phyloP scores from a whole-genome alignment of 2,113 vertebrate species.

The Zosterops pallidus region DNA sequence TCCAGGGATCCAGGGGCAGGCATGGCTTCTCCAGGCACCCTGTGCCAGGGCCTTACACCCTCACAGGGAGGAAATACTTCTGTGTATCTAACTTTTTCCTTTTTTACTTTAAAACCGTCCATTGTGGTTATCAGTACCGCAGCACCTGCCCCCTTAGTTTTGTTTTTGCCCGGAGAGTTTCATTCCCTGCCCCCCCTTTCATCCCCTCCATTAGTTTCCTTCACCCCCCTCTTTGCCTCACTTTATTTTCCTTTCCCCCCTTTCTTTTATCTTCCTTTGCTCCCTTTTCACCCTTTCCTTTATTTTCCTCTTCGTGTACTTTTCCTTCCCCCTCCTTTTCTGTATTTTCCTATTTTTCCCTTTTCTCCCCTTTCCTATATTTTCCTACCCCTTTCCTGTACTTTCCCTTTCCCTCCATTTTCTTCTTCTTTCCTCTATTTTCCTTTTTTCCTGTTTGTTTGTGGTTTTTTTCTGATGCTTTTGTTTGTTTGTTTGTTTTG shows the following conservation, averaged over 20 bases:
- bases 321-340: background rate
- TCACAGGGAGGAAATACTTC: background rate
- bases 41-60: background rate
- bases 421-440: background rate
- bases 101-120: background rate
- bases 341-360: too few relatives aligned
- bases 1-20: background rate
- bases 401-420: background rate
- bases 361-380: background rate
- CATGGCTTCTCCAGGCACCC: background rate
- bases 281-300: too few relatives aligned
- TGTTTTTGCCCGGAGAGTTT: background rate
- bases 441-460: background rate
- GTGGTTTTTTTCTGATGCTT: too few relatives aligned
- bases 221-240: background rate
- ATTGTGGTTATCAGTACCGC: accelerated
- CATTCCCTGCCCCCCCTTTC: accelerated
- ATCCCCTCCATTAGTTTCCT: background rate
- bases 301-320: background rate
- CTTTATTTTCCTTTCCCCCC: too few relatives aligned
- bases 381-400: background rate
- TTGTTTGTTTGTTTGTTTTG: too few relatives aligned
- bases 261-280: too few relatives aligned
- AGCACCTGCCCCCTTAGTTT: accelerated
- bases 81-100: background rate